Conservation (phyloP, 2,888 invertebrate species). For the Melipona beecheii region DNA sequence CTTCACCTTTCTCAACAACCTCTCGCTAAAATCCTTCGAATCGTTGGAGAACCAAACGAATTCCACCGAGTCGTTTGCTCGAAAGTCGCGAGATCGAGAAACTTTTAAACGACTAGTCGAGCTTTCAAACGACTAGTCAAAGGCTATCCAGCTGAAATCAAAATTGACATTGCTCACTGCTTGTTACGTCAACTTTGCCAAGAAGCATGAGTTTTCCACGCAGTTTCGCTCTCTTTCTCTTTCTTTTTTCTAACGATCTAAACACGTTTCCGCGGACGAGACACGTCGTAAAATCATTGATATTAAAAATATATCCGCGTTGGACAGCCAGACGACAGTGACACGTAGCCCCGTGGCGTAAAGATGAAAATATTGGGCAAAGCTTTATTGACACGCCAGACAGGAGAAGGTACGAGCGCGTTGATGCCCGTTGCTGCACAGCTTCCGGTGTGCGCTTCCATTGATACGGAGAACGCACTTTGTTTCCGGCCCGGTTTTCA, state of each 20-base stretch:
- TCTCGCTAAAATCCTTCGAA: neutral
- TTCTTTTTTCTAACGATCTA: constrained; percentile 39
- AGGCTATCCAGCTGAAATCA: constrained; percentile 45
- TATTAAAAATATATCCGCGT: constrained; percentile 53
- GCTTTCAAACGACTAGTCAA: constrained; percentile 15
- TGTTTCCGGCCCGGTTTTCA: constrained; percentile 11
- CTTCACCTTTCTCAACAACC: neutral
- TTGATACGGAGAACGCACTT: constrained; percentile 20
- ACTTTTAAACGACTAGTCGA: neutral
- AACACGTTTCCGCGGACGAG: constrained; percentile 39
- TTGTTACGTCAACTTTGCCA: constrained; percentile 54
- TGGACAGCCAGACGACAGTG: constrained; percentile 41
- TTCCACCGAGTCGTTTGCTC: neutral
- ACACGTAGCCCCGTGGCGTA: constrained; percentile 35
- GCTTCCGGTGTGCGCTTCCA: constrained; percentile 2
- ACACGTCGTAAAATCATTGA: constrained; percentile 37
- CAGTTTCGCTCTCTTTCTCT: neutral
- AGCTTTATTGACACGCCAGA: constrained; percentile 36
- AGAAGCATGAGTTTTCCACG: constrained; percentile 48
- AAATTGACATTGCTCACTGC: constrained; percentile 40
- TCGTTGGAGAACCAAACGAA: neutral
- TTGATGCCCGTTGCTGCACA: neutral
- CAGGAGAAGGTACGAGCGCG: constrained; percentile 1
- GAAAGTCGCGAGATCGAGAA: neutral
- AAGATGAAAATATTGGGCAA: constrained; percentile 58